Conservation (phyloP, 2,113 vertebrate species). For the Lutjanus erythropterus region DNA sequence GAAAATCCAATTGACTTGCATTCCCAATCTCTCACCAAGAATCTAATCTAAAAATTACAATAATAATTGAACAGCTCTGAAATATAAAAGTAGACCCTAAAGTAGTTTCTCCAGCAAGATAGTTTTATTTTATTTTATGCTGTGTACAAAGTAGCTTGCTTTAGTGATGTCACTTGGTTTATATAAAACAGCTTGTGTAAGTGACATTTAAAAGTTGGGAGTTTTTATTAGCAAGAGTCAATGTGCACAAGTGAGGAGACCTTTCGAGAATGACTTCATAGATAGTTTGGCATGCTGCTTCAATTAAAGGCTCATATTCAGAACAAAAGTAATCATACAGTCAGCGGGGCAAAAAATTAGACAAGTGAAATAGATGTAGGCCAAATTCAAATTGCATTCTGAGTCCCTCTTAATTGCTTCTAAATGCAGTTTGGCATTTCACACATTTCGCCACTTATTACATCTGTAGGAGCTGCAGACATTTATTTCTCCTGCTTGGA, state of each 20-base stretch:
- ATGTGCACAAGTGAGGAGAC: constrained; percentile 21
- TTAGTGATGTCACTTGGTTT: background rate
- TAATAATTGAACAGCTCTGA: background rate
- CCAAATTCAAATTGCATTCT: constrained; percentile 24
- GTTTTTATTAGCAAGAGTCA: constrained; percentile 21
- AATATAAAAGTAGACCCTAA: background rate
- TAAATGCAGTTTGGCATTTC: constrained; percentile 48
- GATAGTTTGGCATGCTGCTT: constrained; percentile 4
- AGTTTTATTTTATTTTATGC: background rate
- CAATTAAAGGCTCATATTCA: constrained; percentile 31
- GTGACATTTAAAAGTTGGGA: constrained; percentile 19
- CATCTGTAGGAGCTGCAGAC: constrained; percentile 36
- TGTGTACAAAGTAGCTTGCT: background rate
- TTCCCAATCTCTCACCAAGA: background rate
- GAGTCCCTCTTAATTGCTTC: constrained; percentile 33
- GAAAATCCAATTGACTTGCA: background rate
- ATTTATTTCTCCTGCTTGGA: constrained; percentile 20
- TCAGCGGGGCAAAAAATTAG: constrained; percentile 15
- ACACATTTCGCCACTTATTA: constrained; percentile 14
- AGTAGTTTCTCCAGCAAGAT: background rate
- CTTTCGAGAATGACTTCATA: constrained; percentile 36
- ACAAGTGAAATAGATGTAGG: constrained; percentile 39
- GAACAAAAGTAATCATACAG: constrained; percentile 38
- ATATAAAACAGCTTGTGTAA: background rate
- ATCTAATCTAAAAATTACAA: background rate